Conservation (phyloP, 2,797 vertebrate genomes). For the Pseudomugil gertrudae region DNA sequence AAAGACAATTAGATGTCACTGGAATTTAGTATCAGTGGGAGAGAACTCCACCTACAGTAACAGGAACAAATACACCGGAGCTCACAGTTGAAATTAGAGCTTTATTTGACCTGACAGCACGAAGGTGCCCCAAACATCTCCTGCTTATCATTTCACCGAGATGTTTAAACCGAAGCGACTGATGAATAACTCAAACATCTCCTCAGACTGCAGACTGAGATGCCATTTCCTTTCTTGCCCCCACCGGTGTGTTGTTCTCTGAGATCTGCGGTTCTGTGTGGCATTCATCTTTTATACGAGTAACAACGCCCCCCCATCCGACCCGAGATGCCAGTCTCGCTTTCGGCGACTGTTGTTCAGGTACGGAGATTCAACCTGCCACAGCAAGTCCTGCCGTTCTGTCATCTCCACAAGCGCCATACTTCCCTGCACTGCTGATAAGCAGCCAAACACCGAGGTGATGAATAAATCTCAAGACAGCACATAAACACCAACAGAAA, state of each 20-base stretch:
- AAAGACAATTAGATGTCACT: conserved; percentile 59
- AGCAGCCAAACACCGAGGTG: conserved; percentile 54
- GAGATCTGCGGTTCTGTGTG: conserved; percentile 74
- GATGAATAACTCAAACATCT: conserved; percentile 35
- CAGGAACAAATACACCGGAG: conserved; percentile 12
- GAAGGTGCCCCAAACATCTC: conserved; percentile 9
- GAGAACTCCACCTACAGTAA: conserved; percentile 24
- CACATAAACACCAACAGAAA: conserved; percentile 16
- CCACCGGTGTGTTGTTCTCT: conserved; percentile 56
- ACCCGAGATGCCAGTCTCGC: conserved; percentile 47
- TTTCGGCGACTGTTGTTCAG: conserved; percentile 64
- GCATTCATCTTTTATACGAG: conserved; percentile 70
- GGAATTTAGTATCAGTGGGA: conserved; percentile 42
- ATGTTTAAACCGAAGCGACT: conserved; percentile 8
- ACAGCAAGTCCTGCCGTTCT: conserved; percentile 44
- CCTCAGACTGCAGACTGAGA: conserved; percentile 17
- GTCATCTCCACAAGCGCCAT: conserved; percentile 58
- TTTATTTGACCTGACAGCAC: conserved; percentile 36
- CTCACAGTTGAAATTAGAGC: conserved; percentile 17
- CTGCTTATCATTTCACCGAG: conserved; percentile 38
- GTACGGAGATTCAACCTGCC: conserved; percentile 46
- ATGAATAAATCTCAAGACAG: conserved; percentile 54
- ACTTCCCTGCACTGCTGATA: conserved; percentile 55
- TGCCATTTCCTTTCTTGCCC: conserved; percentile 34
- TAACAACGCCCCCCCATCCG: conserved; percentile 42